Percentiles rank a stretch among this genome's conserved stretches.
Evolutionary conservation across 2,888 invertebrate genomes (phyloP).

Genomic region (Pseudococcus longispinus): DNA sequence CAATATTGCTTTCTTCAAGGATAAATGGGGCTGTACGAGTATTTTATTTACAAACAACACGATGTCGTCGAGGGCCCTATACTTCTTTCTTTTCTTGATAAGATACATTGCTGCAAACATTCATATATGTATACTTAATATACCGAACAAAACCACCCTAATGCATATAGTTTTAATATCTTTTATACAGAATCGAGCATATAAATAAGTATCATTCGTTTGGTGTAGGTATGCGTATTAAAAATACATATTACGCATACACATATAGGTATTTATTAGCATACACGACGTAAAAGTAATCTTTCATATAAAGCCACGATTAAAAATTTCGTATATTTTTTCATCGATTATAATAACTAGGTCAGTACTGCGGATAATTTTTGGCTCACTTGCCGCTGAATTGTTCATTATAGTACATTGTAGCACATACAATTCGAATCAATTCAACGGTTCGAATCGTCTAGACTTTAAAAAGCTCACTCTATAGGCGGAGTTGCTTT

Average conservation of each 20-base stretch:
- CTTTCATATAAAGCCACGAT: background rate
- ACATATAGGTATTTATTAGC: background rate
- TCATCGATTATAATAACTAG: conserved; percentile 10
- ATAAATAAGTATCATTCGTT: background rate
- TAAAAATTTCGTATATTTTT: background rate
- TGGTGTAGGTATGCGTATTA: background rate
- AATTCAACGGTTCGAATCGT: background rate
- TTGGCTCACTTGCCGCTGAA: background rate
- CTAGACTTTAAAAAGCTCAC: background rate
- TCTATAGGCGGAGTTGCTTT: background rate
- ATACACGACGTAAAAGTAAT: background rate
- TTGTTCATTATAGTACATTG: background rate
- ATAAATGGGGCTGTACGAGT: background rate
- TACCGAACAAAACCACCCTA: background rate
- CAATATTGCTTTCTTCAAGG: background rate
- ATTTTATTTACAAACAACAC: background rate
- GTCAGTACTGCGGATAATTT: conserved; percentile 35
- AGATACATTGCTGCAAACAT: background rate
- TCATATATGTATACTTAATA: background rate
- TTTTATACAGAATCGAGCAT: background rate
- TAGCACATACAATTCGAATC: background rate
- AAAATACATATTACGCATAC: background rate
- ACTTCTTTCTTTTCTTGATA: background rate
- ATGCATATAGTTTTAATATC: conserved; percentile 5
- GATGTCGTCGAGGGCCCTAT: background rate